phyloP scores from a whole-genome alignment of 92 coral and sea anemone genomes.

The Micromussa lordhowensis region DNA sequence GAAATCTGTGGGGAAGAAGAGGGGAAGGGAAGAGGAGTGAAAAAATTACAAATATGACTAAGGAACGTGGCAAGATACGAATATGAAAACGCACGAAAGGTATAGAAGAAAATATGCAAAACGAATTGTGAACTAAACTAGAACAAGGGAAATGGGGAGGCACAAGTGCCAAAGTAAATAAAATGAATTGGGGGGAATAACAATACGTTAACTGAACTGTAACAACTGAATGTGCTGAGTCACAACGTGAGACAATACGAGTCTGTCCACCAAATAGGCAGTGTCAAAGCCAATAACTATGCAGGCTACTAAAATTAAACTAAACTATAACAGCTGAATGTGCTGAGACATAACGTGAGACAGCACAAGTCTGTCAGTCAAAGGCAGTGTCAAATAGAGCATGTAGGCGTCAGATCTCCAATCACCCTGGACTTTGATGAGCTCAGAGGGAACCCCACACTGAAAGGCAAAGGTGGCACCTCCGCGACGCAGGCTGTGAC shows the following conservation, averaged over 20 bases:
- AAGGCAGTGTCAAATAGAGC: conserved; percentile 24
- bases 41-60: not conserved
- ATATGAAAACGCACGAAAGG: not conserved
- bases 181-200: no score
- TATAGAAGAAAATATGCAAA: not conserved
- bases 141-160: not conserved
- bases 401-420: conserved; percentile 31
- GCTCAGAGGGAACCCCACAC: not conserved
- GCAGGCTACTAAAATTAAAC: not conserved
- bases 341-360: not conserved
- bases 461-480: conserved; percentile 6
- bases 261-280: conserved; percentile 13
- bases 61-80: not conserved
- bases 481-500: conserved; percentile 27
- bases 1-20: not conserved
- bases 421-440: no score
- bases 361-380: conserved; percentile 8
- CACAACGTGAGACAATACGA: not conserved
- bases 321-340: no score
- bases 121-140: no score
- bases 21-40: not conserved
- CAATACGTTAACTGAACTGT: not conserved
- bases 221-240: not conserved
- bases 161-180: not conserved
- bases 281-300: not conserved